These are phyloP conservation scores for Bradynema listronoti DNA, from an alignment of 1,140 invertebrate genomes.

Conservation along the genomic window DNA sequence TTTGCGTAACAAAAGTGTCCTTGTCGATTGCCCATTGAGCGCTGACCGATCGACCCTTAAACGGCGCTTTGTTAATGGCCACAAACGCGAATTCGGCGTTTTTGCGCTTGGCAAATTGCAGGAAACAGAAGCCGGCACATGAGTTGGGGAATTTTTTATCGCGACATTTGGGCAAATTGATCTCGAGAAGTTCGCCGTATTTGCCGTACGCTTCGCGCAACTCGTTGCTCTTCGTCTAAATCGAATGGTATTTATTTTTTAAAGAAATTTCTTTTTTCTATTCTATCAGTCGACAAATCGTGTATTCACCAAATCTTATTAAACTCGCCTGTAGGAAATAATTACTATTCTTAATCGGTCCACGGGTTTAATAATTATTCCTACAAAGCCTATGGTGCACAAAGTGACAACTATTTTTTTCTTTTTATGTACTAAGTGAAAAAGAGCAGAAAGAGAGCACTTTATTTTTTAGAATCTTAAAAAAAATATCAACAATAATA, in stretches of 20 bases:
- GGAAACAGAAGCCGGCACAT: constrained; percentile 45
- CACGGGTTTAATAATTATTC: too few species aligned
- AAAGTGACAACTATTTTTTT: too few species aligned
- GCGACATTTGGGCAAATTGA: constrained; percentile 37
- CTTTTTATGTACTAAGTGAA: too few species aligned
- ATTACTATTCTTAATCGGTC: too few species aligned
- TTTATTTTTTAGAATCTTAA: too few species aligned
- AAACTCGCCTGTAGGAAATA: not conserved
- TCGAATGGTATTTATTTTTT: not conserved
- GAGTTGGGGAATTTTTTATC: constrained; percentile 42
- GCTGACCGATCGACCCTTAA: constrained; percentile 43
- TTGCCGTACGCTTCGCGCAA: constrained; percentile 17
- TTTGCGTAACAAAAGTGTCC: constrained; percentile 27
- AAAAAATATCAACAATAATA: not conserved
- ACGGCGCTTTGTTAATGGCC: constrained; percentile 37
- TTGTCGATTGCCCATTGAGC: constrained; percentile 45
- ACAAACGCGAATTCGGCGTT: constrained; percentile 30
- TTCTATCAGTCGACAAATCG: not conserved
- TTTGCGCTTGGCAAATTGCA: constrained; percentile 29
- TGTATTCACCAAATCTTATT: not conserved
- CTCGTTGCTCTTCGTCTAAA: constrained; percentile 46
- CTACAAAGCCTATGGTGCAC: too few species aligned
- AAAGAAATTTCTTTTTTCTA: not conserved
- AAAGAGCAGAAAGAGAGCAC: too few species aligned
- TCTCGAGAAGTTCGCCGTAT: constrained; percentile 29